These are phyloP conservation scores for Cremastobaeus sp. DNA, from an alignment of 2,888 invertebrate genomes.

Conservation along the genomic window DNA sequence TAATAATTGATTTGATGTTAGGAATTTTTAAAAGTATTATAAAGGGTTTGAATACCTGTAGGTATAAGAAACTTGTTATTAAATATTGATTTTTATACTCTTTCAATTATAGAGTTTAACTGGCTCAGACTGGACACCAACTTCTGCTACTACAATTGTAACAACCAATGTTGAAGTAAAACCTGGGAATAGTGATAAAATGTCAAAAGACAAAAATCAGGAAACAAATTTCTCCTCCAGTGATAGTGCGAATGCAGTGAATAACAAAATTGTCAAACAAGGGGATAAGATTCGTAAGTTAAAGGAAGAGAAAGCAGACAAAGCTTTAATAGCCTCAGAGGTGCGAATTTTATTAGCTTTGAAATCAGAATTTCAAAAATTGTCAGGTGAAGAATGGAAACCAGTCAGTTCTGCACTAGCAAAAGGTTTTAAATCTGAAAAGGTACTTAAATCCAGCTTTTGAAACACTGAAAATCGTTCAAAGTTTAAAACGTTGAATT, in stretches of 20 bases:
- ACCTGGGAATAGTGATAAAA: constrained; percentile 80
- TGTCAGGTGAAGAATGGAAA: constrained; percentile 76
- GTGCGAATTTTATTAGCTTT: constrained; percentile 73
- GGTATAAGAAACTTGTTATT: too few relatives aligned
- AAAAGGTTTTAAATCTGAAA: constrained; percentile 18
- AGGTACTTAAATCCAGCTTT: too few relatives aligned
- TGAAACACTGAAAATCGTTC: too few relatives aligned
- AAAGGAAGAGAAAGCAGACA: constrained; percentile 69
- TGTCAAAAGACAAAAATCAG: constrained; percentile 76
- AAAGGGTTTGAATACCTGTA: too few relatives aligned
- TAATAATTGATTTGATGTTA: too few relatives aligned
- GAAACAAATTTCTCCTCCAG: too few relatives aligned
- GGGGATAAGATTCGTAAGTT: constrained; percentile 71
- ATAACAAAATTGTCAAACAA: constrained; percentile 79
- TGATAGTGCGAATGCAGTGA: constrained; percentile 67
- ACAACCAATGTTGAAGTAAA: too few relatives aligned
- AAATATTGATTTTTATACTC: too few relatives aligned
- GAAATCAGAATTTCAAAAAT: constrained; percentile 75
- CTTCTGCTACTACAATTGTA: too few relatives aligned
- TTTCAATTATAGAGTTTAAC: constrained; percentile 74
- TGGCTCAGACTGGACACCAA: constrained; percentile 60
- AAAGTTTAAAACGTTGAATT: too few relatives aligned
- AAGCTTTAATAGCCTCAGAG: constrained; percentile 79
- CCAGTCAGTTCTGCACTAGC: constrained; percentile 79
- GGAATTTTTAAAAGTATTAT: too few relatives aligned